Evolutionary conservation across 2,797 vertebrate genomes (phyloP), one percentile per base, ranked within the genome.

Genomic region (Microctenopoma stevenorrisi): DNA sequence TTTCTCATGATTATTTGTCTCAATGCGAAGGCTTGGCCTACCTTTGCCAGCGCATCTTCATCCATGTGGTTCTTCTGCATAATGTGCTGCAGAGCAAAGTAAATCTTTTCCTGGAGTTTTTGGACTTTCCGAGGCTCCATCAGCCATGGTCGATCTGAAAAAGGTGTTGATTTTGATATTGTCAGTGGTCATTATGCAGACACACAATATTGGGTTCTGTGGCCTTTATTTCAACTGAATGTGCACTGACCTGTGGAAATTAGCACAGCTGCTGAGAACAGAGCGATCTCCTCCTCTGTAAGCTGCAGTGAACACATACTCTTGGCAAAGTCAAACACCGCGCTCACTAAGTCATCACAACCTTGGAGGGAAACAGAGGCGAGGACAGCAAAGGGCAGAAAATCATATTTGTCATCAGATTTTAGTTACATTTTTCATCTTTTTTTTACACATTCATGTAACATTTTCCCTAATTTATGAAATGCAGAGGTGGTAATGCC

Each of bases 61-160:
- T 99, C 97, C 80, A 99, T 96, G 89, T 99, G 98, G 92, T 99
- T 99, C 94, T 99, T 99, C 93, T 99, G 98, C 95, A 99, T 99
- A 86, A 99, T 97, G 80, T 99, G 98, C 88, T 99, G 98, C 94
- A 99, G 95, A 92, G 98, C 96, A 95, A 99, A 98, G 93, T 98
- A 99, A 89, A 99, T 99, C 91, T 98, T 99, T 92, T 99, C 98
- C 92, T 99, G 97, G 89, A 99, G 97, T 88, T 98, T 99, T 92
- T 99, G 97, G 64, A 99, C 98, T 78, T 99, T 99, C 59, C 98
- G 94, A 60, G 97, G 97, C 88, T 99, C 98, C 95, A 99, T 96
- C 80, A 99, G 93, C 98, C 98, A 99, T 14, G 97, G 97, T 76
- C 98, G 95, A 89, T 99, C 98, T 99, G 82, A 75, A 0, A 52